Evolutionary conservation across 2,113 vertebrate genomes (phyloP), one percentile per base, ranked within the genome.

Genomic region (Nibea albiflora): DNA sequence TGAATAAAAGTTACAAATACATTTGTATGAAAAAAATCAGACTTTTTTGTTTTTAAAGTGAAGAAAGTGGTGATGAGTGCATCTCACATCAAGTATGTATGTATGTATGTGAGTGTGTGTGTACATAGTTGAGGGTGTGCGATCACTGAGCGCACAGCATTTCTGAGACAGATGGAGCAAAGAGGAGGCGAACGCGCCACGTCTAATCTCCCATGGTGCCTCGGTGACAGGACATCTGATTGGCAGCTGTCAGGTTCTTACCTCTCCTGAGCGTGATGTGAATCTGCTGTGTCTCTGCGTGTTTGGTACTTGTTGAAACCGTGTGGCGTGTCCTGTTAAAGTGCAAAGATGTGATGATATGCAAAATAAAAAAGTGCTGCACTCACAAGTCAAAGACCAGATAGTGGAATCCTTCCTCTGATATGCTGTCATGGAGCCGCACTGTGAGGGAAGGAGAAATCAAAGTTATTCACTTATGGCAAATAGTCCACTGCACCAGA

Each of bases 341-440:
- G 39, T 56, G 49, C 20, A 17, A 7, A 19, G 9, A 57, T 24
- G 24, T 28, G 28, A 66, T 12, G 3, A 39, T 39, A 39, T 31
- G 61, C 4, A 16, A 24, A 26, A 17, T 9, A 15, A 28, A 49
- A 42, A 47, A 81, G 11, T 0, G 0, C 0, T 47, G 26, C 11
- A 92, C 92, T 93, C 78, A 93, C 92, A 93, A 68, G 78, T 93
- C 92, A 83, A 93, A 93, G 62, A 93, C 90, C 49, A 93, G 89
- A 52, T 93, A 93, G 87, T 93, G 92, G 84, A 89, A 93, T 80
- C 92, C 92, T 47, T 93, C 92, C 79, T 93, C 92, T n/a, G 92
- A 93, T 77, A 93, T 93, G 86, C 92, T 93, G 81, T 93, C 92
- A 44, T 93, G 92, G 17, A 93, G 92, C 5, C 92, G 87, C 63